A percentile compares a stretch with the other conserved stretches of the same genome.
Conservation (phyloP, 2,888 invertebrate genomes). For the Bugula neritina region DNA sequence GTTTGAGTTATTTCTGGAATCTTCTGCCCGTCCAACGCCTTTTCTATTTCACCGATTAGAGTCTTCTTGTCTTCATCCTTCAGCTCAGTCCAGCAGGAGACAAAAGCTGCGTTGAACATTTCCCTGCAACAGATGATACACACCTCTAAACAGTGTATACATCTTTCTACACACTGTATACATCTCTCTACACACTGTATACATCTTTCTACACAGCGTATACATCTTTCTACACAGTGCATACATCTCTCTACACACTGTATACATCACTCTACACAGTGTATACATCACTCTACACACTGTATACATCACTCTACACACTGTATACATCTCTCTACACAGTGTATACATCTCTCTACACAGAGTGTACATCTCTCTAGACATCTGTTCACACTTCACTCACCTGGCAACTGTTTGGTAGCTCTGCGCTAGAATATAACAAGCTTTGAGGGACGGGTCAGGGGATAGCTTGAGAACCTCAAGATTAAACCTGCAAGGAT, state of each 20-base stretch:
- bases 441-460: constrained; percentile 86
- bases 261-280: too few species aligned
- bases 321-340: too few species aligned
- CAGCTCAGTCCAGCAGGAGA: constrained; percentile 96
- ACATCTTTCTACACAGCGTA: too few species aligned
- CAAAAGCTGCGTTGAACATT: constrained; percentile 95
- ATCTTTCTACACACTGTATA: too few species aligned
- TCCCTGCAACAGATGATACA: constrained; percentile 59
- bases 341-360: too few species aligned
- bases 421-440: constrained; percentile 70
- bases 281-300: too few species aligned
- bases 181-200: too few species aligned
- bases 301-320: too few species aligned
- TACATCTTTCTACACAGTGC: too few species aligned
- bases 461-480: constrained; percentile 91
- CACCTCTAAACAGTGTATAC: neutral
- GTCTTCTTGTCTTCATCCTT: constrained; percentile 73
- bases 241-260: too few species aligned
- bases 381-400: too few species aligned
- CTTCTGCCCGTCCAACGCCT: constrained; percentile 81
- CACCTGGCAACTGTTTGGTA: constrained; percentile 81
- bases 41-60: constrained; percentile 76
- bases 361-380: too few species aligned
- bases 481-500: constrained; percentile 68
- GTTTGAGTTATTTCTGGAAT: constrained; percentile 93